Base-by-base conservation (phyloP, 2,797 vertebrate species). In the Oophaga sylvatica region DNA sequence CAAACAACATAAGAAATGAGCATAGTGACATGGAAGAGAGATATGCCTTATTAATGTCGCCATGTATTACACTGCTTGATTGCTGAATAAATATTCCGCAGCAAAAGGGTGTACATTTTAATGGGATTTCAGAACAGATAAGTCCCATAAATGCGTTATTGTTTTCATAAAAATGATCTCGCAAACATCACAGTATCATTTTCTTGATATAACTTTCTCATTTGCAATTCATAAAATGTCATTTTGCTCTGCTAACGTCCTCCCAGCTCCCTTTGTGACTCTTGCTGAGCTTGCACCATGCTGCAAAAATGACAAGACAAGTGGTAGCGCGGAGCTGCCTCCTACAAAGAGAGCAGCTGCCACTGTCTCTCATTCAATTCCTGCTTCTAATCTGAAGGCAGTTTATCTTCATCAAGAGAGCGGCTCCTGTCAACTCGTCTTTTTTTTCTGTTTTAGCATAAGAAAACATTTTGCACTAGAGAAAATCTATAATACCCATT, bases 241-340 rank as follows among this genome's bases (percentile, higher is more conserved):
- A 95, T 92, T 70, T 90, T 82, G 90, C 85, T 90, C 87, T 94
- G 90, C 88, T 87, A 79, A 53, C 77, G 87, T 91, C 78, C 85
- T 80, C 83, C 57, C 88, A 35, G 90, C 11, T 78, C 57, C 41
- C 87, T 90, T 88, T 91, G 87, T 80, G 60, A 63, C 85, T 80
- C 84, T 83, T 83, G 80, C 84, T 89, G 84, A 83, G 84, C 67
- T 62, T 71, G 84, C 88, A 79, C 65, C 75, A 87, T 83, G 75
- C 80, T 80, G 80, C 80, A 86, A 78, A 77, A 83, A 78, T 89
- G 73, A 89, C 84, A 86, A 86, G 84, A 73, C 71, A 82, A 89
- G 80, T 87, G 80, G 63, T 22, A 60, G 56, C n/a, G 65, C 80
- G 62, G 80, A 35, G 65, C 73, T 83, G 80, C 88, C 84, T 86